Evolutionary conservation across 2,888 invertebrate species (phyloP).

Genomic region (Therioaphis trifolii): DNA sequence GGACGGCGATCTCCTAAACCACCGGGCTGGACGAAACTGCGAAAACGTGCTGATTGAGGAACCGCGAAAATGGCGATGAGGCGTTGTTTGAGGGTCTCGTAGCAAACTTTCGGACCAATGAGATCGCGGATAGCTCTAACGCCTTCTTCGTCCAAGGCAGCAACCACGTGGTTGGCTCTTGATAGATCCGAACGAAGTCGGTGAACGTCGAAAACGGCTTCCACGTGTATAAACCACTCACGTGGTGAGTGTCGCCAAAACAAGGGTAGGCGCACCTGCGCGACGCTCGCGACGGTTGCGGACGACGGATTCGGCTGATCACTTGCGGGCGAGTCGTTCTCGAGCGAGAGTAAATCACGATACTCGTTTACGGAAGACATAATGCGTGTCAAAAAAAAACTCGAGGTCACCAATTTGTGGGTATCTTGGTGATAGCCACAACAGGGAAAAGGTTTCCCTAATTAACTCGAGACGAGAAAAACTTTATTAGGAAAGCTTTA

Average conservation of each 20-base stretch:
- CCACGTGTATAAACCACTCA: not conserved
- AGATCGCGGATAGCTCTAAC: not conserved
- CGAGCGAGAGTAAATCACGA: too few species aligned
- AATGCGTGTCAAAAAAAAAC: too few species aligned
- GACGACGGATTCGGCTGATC: too few species aligned
- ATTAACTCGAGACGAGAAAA: too few species aligned
- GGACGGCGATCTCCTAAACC: not conserved
- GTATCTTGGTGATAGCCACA: too few species aligned
- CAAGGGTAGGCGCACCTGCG: not conserved
- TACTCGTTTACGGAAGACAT: too few species aligned
- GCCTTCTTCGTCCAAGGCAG: too few species aligned
- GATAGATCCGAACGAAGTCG: not conserved
- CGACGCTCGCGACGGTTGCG: too few species aligned
- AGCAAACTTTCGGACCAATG: not conserved
- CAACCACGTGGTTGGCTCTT: not conserved
- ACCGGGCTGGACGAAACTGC: not conserved
- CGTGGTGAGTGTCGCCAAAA: not conserved
- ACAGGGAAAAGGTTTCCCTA: too few species aligned
- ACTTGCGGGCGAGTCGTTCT: too few species aligned
- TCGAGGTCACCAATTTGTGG: too few species aligned
- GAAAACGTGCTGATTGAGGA: not conserved
- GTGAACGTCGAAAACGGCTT: not conserved
- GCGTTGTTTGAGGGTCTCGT: not conserved
- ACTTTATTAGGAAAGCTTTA: too few species aligned
- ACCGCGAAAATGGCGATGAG: not conserved